Evolutionary conservation across 2,888 invertebrate species (phyloP).

Genomic region (Cephus pulcher): DNA sequence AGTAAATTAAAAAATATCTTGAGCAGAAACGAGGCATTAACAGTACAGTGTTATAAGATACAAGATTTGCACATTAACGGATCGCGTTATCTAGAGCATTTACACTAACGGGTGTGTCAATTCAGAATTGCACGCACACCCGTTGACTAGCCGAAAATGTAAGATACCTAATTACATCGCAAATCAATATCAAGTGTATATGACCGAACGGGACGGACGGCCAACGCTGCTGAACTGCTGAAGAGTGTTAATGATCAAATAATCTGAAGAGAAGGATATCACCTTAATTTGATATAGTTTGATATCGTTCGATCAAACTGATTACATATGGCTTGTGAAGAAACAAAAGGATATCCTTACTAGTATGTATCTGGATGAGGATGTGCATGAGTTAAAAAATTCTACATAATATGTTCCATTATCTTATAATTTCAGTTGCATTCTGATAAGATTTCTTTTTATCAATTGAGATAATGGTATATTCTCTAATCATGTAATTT

Average conservation of each 20-base stretch:
- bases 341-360: neutral
- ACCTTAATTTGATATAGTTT: neutral
- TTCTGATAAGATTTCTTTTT: neutral
- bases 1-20: constrained; percentile 43
- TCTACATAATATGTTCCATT: neutral
- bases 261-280: neutral
- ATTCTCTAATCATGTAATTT: neutral
- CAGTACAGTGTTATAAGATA: constrained; percentile 15
- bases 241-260: neutral
- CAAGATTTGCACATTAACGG: neutral
- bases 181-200: constrained; percentile 33
- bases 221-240: neutral
- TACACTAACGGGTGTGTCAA: constrained; percentile 46
- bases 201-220: constrained; percentile 15
- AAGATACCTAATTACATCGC: constrained; percentile 37
- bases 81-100: constrained; percentile 34
- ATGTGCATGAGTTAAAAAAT: neutral
- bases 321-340: neutral
- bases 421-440: neutral
- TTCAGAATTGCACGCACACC: constrained; percentile 47
- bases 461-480: neutral
- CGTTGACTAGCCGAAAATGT: constrained; percentile 58
- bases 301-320: neutral
- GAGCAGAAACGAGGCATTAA: constrained; percentile 39
- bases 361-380: neutral